Base-by-base conservation (phyloP, 2,797 vertebrate species). In the Kryptolebias ocellatus region DNA sequence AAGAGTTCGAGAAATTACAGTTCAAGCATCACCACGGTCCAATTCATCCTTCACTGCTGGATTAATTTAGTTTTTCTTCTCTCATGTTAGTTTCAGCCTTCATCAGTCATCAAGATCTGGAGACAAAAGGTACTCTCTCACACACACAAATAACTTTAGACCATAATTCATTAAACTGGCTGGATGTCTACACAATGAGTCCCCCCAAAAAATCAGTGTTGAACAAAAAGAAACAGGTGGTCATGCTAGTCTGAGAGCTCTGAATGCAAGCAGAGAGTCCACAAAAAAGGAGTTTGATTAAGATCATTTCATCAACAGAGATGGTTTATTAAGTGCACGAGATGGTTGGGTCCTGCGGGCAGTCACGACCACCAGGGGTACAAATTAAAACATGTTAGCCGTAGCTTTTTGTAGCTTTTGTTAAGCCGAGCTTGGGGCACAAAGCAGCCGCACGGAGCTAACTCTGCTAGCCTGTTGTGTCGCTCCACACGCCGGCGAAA, bases 371-470 rank as follows among this genome's bases (percentile, higher is more conserved):
- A 85, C 72, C 73, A 77, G 64, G 46, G 67, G 67, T 70, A 78
- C 75, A 72, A 75, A 58, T 75, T 68, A 70, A 83, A 71, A 71
- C 77, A 83, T 86, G 86, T 87, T 89, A 90, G 68, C 83, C 39
- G 20, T 24, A 24, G 20, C 20, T 24, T 24, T 24, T 24, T 77
- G 84, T 89, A 90, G 91, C 90, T 92, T 92, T 92, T 89, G 90
- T 92, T 91, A 89, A 91, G 81, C 89, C 85, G 67, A 87, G 85
- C 82, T 69, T 68, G 83, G 20, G 88, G 90, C 93, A 94, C 93
- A 94, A 94, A 94, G 93, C 92, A 86, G 88, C 67, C 81, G 88
- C 91, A 74, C 15, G 60, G 62, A 78, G 87, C 90, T 90, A 91
- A 80, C 85, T 55, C 72, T 24, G 89, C 86, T 92, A 91, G 90